Conservation (phyloP, 2,113 vertebrate genomes). For the Phasianus colchicus region DNA sequence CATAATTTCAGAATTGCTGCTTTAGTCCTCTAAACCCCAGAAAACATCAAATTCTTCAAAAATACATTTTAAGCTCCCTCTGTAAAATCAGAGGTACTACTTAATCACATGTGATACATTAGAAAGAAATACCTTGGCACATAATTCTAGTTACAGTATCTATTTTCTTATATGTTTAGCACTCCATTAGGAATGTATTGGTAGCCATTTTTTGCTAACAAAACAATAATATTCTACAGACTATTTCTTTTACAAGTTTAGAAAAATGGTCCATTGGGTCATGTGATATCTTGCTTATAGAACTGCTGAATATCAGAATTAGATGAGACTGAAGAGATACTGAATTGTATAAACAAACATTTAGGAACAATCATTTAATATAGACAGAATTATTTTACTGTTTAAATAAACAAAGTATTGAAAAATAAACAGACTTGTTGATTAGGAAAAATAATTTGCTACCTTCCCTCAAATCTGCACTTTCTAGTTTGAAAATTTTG, state of each 20-base stretch:
- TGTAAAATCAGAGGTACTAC: not conserved
- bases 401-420: not conserved
- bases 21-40: constrained; percentile 39
- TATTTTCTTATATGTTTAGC: not conserved
- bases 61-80: constrained; percentile 13
- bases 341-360: not conserved
- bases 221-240: not conserved
- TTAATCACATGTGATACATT: not conserved
- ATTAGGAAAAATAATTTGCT: not conserved
- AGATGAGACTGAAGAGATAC: not conserved
- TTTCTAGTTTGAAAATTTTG: not conserved
- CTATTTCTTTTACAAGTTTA: not conserved
- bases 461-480: not conserved
- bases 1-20: constrained; percentile 54
- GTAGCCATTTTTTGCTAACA: not conserved
- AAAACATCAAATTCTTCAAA: not conserved
- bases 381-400: not conserved
- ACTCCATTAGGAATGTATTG: not conserved
- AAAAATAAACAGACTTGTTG: not conserved
- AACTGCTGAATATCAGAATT: not conserved
- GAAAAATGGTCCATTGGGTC: not conserved
- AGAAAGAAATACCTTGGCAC: not conserved
- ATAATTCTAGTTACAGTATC: not conserved
- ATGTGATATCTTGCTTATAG: not conserved
- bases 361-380: not conserved